Conservation (phyloP, 2,797 vertebrate genomes). For the Squalus acanthias region DNA sequence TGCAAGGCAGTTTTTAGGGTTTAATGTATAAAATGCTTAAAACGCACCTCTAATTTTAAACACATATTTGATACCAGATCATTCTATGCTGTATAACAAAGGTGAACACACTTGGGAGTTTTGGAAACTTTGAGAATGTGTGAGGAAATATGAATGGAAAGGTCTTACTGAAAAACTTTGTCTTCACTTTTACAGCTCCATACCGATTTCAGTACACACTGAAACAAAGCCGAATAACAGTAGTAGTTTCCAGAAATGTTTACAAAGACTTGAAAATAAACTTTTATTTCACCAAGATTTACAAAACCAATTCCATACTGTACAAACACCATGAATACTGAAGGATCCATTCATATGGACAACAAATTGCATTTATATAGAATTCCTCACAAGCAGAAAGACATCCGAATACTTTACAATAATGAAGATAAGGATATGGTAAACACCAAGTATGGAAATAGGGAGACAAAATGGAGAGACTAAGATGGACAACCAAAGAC, state of each 20-base stretch:
- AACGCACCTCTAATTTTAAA: not conserved
- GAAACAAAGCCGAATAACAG: not conserved
- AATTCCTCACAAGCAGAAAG: not conserved
- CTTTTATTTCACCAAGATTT: not conserved
- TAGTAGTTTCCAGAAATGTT: not conserved
- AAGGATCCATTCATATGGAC: not conserved
- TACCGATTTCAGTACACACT: not conserved
- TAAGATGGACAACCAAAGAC: not conserved
- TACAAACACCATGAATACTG: not conserved
- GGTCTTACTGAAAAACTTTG: not conserved
- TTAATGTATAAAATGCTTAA: not conserved
- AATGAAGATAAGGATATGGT: not conserved
- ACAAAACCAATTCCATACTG: conserved; percentile 1
- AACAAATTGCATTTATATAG: not conserved
- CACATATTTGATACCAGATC: not conserved
- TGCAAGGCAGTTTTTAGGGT: not conserved
- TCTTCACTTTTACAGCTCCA: not conserved
- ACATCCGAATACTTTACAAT: not conserved
- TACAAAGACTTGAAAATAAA: not conserved
- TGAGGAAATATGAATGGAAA: not conserved
- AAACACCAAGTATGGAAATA: not conserved
- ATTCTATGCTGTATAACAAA: not conserved
- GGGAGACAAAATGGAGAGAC: not conserved
- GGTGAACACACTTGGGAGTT: not conserved
- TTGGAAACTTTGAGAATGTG: not conserved